Evolutionary conservation across 2,888 invertebrate species (phyloP), one percentile per base, ranked within the genome.

Genomic region (Latrodectus hesperus): DNA sequence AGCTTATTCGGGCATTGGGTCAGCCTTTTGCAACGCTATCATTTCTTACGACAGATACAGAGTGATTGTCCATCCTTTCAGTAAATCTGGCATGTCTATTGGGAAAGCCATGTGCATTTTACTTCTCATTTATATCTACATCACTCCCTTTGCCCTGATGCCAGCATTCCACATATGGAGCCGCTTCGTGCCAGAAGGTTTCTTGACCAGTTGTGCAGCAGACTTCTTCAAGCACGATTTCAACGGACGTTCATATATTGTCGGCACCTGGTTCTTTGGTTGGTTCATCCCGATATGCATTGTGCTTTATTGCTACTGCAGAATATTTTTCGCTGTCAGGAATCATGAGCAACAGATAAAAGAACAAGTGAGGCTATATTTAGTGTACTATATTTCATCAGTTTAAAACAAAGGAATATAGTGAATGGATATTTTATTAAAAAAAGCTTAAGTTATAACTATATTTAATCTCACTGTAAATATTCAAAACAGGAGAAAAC

Each of bases 121-220:
- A 11, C 90, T 94, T 10, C 67, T 94, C 64, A 94, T 95, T 84
- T 97, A 97, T 96, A 88, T 95, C 17, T 96, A 96, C 92, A 95
- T 96, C 9, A 92, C 94, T 9, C 90, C 94, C n/a, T 96, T 96
- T 91, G 94, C 96, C 1, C 91, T 94, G 9, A 94, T 96, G 77
- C 97, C 96, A 0, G 94, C 95, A 0, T 93, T 96, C 71, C 96
- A 96, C 14, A 94, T 96, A 90, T 98, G 97, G 97, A 95, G 95
- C 22, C 93, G 93, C 64, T 97, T 96, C 93, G 95, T 96, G 17
- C 96, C 96, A 9, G 97, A 97, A 92, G 96, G 96, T 4, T 96
- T 95, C 91, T 94, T 96, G 88, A 96, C 96, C 26, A 95, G 96
- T 90, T 97, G 97, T 92, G 96, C 96, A 91, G 97, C 96, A 91